These are phyloP conservation scores for Danionella cerebrum DNA, from an alignment of 2,113 vertebrate genomes.

Conservation along the genomic window DNA sequence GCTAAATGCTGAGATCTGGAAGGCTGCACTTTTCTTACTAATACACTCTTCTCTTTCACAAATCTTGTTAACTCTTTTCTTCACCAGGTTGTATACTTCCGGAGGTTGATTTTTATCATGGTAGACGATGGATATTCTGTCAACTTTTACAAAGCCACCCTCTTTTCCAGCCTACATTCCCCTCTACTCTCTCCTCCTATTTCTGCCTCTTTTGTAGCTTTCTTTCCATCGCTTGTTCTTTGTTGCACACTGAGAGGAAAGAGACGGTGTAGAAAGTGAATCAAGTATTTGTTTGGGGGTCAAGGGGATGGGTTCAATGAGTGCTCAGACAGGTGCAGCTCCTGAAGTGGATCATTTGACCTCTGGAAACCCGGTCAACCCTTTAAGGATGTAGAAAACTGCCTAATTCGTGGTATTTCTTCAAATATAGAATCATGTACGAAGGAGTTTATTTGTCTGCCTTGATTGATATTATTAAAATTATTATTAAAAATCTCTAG, in stretches of 20 bases:
- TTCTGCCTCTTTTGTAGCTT: not conserved
- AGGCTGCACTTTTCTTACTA: not conserved
- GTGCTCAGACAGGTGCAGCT: conserved; percentile 54
- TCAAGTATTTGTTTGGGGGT: conserved; percentile 44
- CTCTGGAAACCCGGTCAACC: conserved; percentile 42
- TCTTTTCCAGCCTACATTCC: conserved; percentile 18
- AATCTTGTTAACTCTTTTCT: not conserved
- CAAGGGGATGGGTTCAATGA: conserved; percentile 40
- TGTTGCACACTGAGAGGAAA: not conserved
- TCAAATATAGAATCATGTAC: too few relatives aligned
- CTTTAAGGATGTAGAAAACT: not conserved
- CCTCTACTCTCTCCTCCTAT: not conserved
- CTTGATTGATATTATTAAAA: too few relatives aligned
- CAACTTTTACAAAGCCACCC: not conserved
- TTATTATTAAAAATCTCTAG: too few relatives aligned
- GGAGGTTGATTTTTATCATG: conserved; percentile 48
- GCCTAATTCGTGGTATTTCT: not conserved
- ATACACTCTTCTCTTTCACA: not conserved
- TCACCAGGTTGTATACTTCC: conserved; percentile 34
- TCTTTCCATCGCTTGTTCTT: not conserved
- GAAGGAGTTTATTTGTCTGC: too few relatives aligned
- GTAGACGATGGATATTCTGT: conserved; percentile 36
- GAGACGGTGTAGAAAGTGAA: conserved; percentile 45
- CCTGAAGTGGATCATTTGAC: conserved; percentile 38
- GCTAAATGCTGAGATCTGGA: too few relatives aligned